phyloP scores from a whole-genome alignment of 2,113 vertebrate species.

The Bubo blakistoni region DNA sequence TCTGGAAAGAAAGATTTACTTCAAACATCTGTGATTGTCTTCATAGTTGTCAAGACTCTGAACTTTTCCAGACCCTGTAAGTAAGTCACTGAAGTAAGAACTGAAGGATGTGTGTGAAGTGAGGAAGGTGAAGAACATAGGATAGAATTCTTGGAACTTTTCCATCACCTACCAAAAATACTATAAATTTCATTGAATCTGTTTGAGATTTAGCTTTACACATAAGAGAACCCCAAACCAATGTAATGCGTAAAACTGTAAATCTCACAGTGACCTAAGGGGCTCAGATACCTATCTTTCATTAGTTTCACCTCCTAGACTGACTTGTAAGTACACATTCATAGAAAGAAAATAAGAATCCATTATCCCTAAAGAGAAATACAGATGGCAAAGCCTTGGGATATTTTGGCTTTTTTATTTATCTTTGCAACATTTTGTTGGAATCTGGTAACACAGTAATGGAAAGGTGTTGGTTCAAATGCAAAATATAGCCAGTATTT shows the following conservation, averaged over 20 bases:
- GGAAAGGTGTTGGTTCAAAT: neutral
- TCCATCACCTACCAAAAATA: neutral
- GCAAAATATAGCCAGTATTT: neutral
- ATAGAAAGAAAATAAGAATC: neutral
- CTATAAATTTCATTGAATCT: neutral
- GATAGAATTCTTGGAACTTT: neutral
- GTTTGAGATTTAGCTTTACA: neutral
- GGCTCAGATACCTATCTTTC: neutral
- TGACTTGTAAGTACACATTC: neutral
- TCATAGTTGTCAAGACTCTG: neutral
- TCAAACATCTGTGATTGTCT: neutral
- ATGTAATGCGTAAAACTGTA: neutral
- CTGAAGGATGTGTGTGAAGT: neutral
- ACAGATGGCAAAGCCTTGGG: neutral
- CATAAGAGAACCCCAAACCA: neutral
- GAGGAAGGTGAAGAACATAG: neutral
- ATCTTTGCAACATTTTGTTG: neutral
- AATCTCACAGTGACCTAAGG: neutral
- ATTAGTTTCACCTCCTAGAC: neutral
- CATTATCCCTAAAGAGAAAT: neutral
- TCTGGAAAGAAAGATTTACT: neutral
- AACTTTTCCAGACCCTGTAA: neutral
- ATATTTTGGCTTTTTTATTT: neutral
- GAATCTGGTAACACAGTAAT: neutral
- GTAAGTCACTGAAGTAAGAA: neutral